These are phyloP conservation scores for Lasioglossum calceatum DNA, from an alignment of 2,888 invertebrate species.

Conservation along the genomic window DNA sequence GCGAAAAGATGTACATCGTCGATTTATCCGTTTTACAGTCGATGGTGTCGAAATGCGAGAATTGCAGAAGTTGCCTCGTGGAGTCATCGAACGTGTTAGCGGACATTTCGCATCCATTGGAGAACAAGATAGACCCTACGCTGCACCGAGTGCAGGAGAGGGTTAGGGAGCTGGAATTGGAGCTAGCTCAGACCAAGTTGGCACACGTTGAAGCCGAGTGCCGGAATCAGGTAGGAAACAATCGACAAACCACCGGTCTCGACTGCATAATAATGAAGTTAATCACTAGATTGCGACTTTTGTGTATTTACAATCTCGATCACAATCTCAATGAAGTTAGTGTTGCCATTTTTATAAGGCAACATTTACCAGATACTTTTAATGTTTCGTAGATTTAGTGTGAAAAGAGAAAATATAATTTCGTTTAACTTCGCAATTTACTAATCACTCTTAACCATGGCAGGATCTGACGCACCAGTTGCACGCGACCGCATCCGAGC, in stretches of 20 bases:
- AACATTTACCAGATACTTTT: too few species aligned
- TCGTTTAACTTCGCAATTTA: not conserved
- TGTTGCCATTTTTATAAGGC: too few species aligned
- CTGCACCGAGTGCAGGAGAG: conserved; percentile 87
- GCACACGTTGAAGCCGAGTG: conserved; percentile 99
- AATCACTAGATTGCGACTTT: not conserved
- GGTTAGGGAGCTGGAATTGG: conserved; percentile 96
- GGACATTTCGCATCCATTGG: conserved; percentile 77
- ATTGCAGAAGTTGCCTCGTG: conserved; percentile 81
- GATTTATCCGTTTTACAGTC: conserved; percentile 80
- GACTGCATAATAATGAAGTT: not conserved
- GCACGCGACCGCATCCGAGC: conserved; percentile 92
- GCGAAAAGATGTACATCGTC: not conserved
- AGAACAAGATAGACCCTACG: conserved; percentile 80
- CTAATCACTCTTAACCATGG: not conserved
- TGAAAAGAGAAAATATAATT: too few species aligned
- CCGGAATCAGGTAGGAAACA: conserved; percentile 91
- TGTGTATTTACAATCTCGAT: not conserved
- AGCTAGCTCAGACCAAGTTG: conserved; percentile 98
- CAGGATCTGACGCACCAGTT: conserved; percentile 96
- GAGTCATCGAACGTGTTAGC: conserved; percentile 74
- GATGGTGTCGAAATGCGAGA: conserved; percentile 86
- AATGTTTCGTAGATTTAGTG: too few species aligned
- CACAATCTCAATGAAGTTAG: too few species aligned
- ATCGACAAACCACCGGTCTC: not conserved